Evolutionary conservation across 2,797 vertebrate species (phyloP).

Genomic region (Rhynchotus rufescens): DNA sequence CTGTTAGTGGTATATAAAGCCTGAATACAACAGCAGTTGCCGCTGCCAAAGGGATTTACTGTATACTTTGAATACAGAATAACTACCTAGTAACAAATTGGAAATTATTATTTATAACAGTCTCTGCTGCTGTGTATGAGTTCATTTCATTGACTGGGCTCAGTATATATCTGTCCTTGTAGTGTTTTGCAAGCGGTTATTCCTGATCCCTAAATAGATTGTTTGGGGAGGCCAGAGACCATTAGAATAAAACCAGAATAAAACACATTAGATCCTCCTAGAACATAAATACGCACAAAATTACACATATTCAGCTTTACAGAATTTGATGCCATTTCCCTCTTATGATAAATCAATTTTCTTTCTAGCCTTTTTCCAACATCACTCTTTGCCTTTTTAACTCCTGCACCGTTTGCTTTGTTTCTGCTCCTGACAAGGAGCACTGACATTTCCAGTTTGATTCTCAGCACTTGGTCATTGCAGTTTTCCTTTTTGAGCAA

Average conservation of each 20-base stretch:
- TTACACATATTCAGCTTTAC: constrained; percentile 7
- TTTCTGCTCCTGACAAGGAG: neutral
- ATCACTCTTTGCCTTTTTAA: neutral
- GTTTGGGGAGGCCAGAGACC: neutral
- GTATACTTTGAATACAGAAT: neutral
- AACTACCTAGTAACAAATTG: neutral
- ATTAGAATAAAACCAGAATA: neutral
- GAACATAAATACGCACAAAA: constrained; percentile 49
- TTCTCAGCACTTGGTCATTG: neutral
- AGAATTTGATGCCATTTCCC: neutral
- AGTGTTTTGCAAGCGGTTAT: neutral
- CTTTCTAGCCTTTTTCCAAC: neutral
- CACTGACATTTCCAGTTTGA: neutral
- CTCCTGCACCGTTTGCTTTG: neutral
- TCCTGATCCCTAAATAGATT: neutral
- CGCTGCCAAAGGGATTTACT: neutral
- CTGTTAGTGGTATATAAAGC: constrained; percentile 41
- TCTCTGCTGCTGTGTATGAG: neutral
- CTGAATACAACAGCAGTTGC: constrained; percentile 37
- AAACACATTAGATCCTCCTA: neutral
- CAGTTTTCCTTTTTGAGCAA: neutral
- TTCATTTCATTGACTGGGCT: neutral
- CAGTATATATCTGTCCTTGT: neutral
- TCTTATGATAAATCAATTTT: neutral
- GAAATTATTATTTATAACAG: neutral